Conservation (phyloP, 2,113 vertebrate species). For the Actinemys pallida region DNA sequence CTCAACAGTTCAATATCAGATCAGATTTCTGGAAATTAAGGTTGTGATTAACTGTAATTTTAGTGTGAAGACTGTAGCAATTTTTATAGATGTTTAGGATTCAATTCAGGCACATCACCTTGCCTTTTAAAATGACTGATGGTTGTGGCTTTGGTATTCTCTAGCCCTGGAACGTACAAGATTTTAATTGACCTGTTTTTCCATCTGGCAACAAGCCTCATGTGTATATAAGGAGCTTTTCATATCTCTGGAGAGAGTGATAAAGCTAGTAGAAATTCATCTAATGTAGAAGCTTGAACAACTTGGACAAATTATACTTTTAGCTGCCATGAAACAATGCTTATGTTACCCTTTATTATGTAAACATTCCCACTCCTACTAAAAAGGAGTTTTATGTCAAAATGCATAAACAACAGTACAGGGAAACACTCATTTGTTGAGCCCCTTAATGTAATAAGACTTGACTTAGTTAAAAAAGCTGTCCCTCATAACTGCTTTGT, state of each 20-base stretch:
- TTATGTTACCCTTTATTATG: neutral
- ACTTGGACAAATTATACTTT: neutral
- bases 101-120: neutral
- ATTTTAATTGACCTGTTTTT: neutral
- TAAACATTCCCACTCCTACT: constrained; percentile 29
- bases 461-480: constrained; percentile 4
- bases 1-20: neutral
- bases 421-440: neutral
- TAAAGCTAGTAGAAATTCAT: neutral
- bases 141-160: neutral
- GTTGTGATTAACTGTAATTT: neutral
- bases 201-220: neutral
- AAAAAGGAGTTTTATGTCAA: neutral
- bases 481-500: neutral
- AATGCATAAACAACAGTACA: neutral
- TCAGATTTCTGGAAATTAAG: neutral
- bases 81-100: neutral
- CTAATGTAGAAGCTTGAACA: neutral
- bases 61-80: neutral
- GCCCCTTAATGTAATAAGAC: constrained; percentile 10
- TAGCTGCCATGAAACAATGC: neutral
- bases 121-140: neutral
- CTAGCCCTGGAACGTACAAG: neutral
- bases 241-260: neutral
- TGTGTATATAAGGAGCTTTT: neutral